Conservation (phyloP, 2,888 invertebrate genomes). For the Drosophila paranaensis region DNA sequence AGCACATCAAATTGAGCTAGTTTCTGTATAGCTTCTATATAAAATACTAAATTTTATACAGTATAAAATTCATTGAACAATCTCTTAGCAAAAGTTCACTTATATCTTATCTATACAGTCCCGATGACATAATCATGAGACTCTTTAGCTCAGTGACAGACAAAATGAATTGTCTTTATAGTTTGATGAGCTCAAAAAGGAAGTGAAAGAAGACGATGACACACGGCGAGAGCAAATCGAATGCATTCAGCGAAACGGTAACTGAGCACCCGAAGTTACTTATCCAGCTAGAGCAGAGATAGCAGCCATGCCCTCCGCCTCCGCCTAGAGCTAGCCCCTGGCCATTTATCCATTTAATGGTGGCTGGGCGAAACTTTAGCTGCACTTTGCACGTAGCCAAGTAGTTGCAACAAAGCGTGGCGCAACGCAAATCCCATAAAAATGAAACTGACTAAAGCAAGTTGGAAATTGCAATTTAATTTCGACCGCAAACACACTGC, state of each 20-base stretch:
- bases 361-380: constrained; percentile 31
- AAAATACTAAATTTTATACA: too few species aligned
- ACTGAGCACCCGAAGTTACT: constrained; percentile 59
- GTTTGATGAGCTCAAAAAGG: constrained; percentile 7
- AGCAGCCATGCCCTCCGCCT: background rate
- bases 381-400: constrained; percentile 69
- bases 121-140: constrained; percentile 1
- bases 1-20: too few species aligned
- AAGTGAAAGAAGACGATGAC: constrained; percentile 20
- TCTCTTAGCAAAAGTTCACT: too few species aligned
- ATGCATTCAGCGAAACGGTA: constrained; percentile 74
- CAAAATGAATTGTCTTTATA: constrained; percentile 5
- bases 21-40: too few species aligned
- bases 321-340: background rate
- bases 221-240: constrained; percentile 61
- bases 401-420: constrained; percentile 56
- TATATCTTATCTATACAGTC: background rate
- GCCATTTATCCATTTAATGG: constrained; percentile 65
- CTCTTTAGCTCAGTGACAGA: background rate
- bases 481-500: constrained; percentile 68
- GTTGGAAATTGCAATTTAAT: constrained; percentile 78
- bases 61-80: too few species aligned
- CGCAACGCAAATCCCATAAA: constrained; percentile 69
- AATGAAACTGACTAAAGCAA: constrained; percentile 66
- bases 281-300: constrained; percentile 20